Base-by-base conservation (phyloP, 2,797 vertebrate genomes). In the Darevskia mixta region DNA sequence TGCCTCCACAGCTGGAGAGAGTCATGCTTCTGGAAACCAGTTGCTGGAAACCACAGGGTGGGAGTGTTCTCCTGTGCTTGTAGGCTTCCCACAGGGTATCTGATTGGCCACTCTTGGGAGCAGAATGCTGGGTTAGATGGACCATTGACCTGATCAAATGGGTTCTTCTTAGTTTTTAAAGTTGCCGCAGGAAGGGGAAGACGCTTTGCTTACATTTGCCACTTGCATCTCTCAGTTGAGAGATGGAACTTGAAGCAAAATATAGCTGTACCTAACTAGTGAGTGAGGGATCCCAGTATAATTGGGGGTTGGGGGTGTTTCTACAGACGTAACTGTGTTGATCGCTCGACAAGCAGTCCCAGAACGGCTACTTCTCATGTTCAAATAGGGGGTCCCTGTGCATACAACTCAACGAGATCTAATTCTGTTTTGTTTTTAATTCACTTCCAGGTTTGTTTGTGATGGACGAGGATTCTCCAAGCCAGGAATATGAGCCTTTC, bases 381-480 rank as follows among this genome's bases (percentile, higher is more conserved):
- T 20, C 2, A 2, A 9, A 25, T 10, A 1, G 8, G 29, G 11
- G 32, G 7, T 29, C 38, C 25, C 49, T 61, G 4, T 9, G n/a
- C 61, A 82, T 25, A 58, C 78, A 71, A 72, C 67, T 23, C 71
- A 32, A 7, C 17, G 5, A 23, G 20, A 64, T 64, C 17, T 23
- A 18, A 64, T 64, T 64, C 61, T 18, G 7, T 23, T 64, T 64
- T 64, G 20, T 64, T 64, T 64, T 64, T 23, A 23, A 3, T 88
- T 18, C 13, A 25, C 61, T 75, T 76, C 2, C 95, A 99, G 98
- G 98, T 58, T 97, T 99, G 23, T 99, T 99, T 91, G 97, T 98
- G 55, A 99, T 99, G 98, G 98, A 99, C 0, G 98, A 99, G 92
- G 98, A 99, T 20, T 97, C 98, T 7, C 95, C 98, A 58, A 98